Evolutionary conservation across 92 coral and sea anemone species (phyloP), one percentile per base, ranked within the genome.

Genomic region (Blastomussa wellsi): DNA sequence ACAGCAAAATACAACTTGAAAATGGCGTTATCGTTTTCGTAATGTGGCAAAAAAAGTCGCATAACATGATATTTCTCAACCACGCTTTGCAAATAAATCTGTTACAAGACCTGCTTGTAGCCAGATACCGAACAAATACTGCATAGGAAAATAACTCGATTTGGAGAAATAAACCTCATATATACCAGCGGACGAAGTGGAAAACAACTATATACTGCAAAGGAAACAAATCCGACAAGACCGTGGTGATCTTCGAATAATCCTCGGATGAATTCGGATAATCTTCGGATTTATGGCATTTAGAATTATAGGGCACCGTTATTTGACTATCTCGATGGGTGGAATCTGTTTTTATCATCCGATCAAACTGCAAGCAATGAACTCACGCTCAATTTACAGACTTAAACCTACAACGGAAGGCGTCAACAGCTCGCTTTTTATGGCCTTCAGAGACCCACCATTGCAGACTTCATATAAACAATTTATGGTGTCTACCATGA

Each of bases 101-200:
- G 55, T 29, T 24, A 79, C 83, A 79, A 79, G 83, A 79, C 83
- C 83, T 64, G 83, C 83, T 79, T 79, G 83, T 60, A 15, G 26
- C 26, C 37, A 24, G 55, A 77, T 17, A 31, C 37, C 8, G 15
- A 76, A 12, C 37, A 20, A 33, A 77, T 11, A 57, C 68, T 35
- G 17, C 24, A 47, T 5, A 33, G 35, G 26, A 19, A 52, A 5
- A 52, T 19, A 76, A 72, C 65, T 7, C 4, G 39, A 52, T 52
- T 76, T 16, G 42, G 22, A 26, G 37, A 9, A 37, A 70, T 20
- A 38, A 70, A 9, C n/a, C 7, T 33, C 19, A 33, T 70, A 35
- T 24, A 35, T 24, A n/a, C 14, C 26, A 60, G 31, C 11, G 12
- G 66, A 59, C 66, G 66, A 59, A 2, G 33, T 62, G 68, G 31